Evolutionary conservation across 2,113 vertebrate genomes (phyloP).

Genomic region (Parus major): DNA sequence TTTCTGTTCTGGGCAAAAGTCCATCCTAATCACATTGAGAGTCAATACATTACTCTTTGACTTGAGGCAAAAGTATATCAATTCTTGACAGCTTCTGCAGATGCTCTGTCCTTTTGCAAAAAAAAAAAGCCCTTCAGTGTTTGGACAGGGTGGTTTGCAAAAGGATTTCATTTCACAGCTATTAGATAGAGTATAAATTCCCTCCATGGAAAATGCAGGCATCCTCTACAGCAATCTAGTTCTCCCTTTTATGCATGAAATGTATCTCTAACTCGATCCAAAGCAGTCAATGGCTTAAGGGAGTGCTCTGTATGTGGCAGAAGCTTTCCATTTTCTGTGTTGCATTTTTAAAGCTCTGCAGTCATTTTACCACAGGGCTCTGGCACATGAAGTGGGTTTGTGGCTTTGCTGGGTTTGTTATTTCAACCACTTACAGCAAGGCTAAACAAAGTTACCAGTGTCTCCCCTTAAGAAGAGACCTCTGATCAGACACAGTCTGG

Average conservation of each 20-base stretch:
- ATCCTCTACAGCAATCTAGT: background rate
- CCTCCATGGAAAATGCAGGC: background rate
- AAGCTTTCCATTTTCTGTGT: background rate
- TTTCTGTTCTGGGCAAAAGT: slow-evolving; percentile 37
- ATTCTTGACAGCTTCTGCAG: slow-evolving; percentile 21
- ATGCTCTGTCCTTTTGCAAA: background rate
- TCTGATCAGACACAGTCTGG: background rate
- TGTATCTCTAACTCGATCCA: background rate
- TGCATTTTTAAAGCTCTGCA: slow-evolving; percentile 7
- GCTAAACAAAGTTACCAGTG: slow-evolving; percentile 12
- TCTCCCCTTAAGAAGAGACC: background rate
- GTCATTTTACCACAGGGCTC: background rate
- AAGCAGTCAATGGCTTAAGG: background rate
- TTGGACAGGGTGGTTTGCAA: background rate
- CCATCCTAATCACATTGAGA: slow-evolving; percentile 30
- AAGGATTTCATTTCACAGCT: background rate
- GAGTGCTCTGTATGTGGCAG: background rate
- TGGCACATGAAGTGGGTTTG: background rate
- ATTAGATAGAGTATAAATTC: background rate
- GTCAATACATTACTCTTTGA: slow-evolving; percentile 4
- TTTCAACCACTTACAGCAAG: background rate
- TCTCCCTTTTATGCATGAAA: background rate
- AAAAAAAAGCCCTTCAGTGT: background rate
- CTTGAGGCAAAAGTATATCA: slow-evolving; percentile 7
- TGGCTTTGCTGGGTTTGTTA: background rate